Conservation (phyloP, 2,888 invertebrate genomes). For the Rambutsinella grinnellia region DNA sequence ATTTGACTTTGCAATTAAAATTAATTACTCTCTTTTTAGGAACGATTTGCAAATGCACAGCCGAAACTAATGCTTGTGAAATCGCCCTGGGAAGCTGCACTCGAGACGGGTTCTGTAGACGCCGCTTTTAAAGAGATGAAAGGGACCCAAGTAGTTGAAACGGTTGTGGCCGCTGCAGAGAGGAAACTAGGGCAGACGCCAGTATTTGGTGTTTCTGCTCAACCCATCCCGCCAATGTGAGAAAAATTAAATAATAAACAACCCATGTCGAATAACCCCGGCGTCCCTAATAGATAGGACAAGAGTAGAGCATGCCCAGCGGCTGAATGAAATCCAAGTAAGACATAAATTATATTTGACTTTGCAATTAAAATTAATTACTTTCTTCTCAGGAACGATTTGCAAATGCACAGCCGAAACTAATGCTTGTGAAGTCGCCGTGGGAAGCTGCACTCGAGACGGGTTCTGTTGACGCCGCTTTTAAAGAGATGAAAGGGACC, state of each 20-base stretch:
- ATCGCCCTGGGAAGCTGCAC: conserved; percentile 81
- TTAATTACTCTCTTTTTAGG: conserved; percentile 69
- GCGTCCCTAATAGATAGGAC: conserved; percentile 74
- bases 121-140: conserved; percentile 75
- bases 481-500: conserved; percentile 70
- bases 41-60: conserved; percentile 73
- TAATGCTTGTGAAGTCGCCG: conserved; percentile 77
- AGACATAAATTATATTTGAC: conserved; percentile 3
- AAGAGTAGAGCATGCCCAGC: conserved; percentile 74
- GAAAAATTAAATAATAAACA: not conserved
- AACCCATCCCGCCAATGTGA: no score
- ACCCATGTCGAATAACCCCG: conserved; percentile 67
- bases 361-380: not conserved
- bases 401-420: conserved; percentile 72
- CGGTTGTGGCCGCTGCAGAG: conserved; percentile 67
- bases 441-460: conserved; percentile 81
- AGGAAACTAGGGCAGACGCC: conserved; percentile 65
- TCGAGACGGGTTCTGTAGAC: conserved; percentile 79
- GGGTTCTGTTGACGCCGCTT: conserved; percentile 80
- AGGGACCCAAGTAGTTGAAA: conserved; percentile 64
- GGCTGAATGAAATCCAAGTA: conserved; percentile 75
- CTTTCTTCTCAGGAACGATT: conserved; percentile 73
- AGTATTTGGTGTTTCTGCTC: conserved; percentile 47
- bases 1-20: not conserved
- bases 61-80: conserved; percentile 76